These are phyloP conservation scores for Colius striatus DNA, from an alignment of 2,113 vertebrate species.

Conservation along the genomic window DNA sequence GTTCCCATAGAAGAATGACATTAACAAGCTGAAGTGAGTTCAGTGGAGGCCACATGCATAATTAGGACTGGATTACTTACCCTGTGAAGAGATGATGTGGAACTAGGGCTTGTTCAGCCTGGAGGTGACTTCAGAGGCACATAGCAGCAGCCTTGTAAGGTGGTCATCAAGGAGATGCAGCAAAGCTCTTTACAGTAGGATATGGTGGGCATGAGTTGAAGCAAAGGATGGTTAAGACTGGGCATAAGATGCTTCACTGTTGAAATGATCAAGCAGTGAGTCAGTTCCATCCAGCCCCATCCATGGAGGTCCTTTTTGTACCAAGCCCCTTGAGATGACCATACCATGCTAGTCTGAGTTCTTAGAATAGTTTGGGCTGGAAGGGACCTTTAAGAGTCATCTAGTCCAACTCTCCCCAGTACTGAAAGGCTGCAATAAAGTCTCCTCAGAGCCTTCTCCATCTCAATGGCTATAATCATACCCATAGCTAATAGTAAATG, in stretches of 20 bases:
- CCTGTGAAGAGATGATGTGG: neutral
- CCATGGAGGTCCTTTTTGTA: neutral
- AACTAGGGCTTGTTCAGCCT: neutral
- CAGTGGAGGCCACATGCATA: neutral
- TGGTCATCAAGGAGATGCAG: neutral
- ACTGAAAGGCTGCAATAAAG: neutral
- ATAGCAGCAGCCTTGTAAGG: neutral
- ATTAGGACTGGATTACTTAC: neutral
- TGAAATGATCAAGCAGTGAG: neutral
- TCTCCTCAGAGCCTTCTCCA: neutral
- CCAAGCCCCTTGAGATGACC: neutral
- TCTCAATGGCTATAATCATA: neutral
- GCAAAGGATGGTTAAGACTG: neutral
- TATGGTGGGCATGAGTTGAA: neutral
- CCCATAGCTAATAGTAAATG: neutral
- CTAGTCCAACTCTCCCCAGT: neutral
- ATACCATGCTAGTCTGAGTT: neutral
- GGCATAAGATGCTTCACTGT: neutral
- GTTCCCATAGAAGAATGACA: neutral
- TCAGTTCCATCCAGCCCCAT: neutral
- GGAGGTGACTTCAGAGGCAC: neutral
- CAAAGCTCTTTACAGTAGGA: neutral
- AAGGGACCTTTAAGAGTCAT: neutral
- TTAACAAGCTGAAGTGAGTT: neutral
- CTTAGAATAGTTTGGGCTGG: neutral